Conservation (phyloP, 2,797 vertebrate genomes). For the Diceros bicornis region DNA sequence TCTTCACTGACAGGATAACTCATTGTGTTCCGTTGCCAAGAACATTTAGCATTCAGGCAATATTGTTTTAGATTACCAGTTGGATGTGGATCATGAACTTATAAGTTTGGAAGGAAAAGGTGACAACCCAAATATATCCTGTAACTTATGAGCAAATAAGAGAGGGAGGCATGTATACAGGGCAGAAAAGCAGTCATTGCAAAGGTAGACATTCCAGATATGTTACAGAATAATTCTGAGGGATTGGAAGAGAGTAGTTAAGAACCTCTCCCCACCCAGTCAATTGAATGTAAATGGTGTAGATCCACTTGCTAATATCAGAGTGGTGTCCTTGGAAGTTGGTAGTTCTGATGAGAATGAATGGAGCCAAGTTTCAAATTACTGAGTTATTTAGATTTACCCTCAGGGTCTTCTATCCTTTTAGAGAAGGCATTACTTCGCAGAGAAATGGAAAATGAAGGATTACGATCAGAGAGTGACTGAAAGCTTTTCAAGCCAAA, state of each 20-base stretch:
- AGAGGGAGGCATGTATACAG: background rate
- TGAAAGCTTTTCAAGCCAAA: conserved; percentile 19
- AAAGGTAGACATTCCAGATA: background rate
- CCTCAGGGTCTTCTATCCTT: background rate
- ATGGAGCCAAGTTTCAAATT: background rate
- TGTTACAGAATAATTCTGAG: background rate
- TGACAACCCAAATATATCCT: conserved; percentile 2
- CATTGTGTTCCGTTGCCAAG: background rate
- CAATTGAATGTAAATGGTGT: background rate
- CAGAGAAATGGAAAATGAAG: background rate
- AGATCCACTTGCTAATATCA: background rate
- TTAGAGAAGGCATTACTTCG: background rate
- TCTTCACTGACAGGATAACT: background rate
- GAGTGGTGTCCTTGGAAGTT: background rate
- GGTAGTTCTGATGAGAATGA: conserved; percentile 1
- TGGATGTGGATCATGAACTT: background rate
- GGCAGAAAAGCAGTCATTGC: background rate
- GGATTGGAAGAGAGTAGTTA: background rate
- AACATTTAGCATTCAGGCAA: conserved; percentile 16
- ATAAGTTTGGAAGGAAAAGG: background rate
- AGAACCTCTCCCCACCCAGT: background rate
- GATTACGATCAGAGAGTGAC: background rate
- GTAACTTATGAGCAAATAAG: background rate
- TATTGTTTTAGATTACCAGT: background rate
- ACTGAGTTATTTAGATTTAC: background rate